Conservation (phyloP, 2,113 vertebrate genomes). For the Climacteris rufus region DNA sequence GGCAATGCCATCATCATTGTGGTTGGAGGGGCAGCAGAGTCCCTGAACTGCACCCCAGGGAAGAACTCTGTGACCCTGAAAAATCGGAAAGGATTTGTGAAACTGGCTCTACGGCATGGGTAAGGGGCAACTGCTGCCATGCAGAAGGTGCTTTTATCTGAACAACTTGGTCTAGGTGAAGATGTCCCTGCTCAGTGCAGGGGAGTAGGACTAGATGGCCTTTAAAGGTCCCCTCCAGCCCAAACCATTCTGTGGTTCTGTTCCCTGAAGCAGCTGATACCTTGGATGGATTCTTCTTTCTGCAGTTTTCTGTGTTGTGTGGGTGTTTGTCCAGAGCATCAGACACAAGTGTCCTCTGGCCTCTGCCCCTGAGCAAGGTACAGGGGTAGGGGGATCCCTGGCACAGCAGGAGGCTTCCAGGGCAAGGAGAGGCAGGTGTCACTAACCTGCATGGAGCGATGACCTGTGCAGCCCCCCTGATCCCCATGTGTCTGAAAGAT, state of each 20-base stretch:
- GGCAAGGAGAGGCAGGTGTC: not conserved
- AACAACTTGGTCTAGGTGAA: not conserved
- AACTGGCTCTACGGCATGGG: constrained; percentile 87
- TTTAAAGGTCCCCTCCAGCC: not conserved
- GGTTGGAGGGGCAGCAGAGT: constrained; percentile 91
- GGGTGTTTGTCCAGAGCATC: not conserved
- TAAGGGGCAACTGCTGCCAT: constrained; percentile 45
- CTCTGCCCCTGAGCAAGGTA: not conserved
- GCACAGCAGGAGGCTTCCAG: not conserved
- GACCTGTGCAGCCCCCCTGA: not conserved
- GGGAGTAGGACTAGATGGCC: no score
- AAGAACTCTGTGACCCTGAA: constrained; percentile 85
- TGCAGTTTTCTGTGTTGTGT: not conserved
- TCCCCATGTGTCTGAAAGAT: not conserved
- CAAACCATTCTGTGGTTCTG: not conserved
- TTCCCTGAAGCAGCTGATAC: not conserved
- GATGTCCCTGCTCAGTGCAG: not conserved
- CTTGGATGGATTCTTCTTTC: not conserved
- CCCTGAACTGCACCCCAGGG: constrained; percentile 85
- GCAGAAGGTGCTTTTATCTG: not conserved
- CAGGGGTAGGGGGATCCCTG: not conserved
- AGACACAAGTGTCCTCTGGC: not conserved
- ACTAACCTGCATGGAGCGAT: not conserved
- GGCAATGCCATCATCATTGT: constrained; percentile 95
- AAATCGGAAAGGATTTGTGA: constrained; percentile 93